Conservation (phyloP, 2,888 invertebrate genomes). For the Cataglyphis cursor region DNA sequence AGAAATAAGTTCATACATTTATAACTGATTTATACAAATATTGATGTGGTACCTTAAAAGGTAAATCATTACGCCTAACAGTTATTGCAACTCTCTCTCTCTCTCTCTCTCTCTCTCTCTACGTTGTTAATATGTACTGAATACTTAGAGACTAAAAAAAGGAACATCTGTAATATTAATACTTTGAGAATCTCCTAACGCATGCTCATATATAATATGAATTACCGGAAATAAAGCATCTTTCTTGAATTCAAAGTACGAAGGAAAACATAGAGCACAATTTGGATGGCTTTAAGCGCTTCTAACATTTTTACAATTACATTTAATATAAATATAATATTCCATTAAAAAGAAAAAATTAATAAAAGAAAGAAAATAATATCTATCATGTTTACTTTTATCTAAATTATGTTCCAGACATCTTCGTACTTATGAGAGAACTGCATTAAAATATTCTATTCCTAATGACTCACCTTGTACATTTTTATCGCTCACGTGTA, state of each 20-base stretch:
- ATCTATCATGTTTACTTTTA: not conserved
- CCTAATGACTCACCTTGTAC: slow-evolving; percentile 5
- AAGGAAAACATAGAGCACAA: not conserved
- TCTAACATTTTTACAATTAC: not conserved
- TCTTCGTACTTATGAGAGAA: not conserved
- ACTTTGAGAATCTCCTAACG: not conserved
- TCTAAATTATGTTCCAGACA: not conserved
- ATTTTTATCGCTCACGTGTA: slow-evolving; percentile 10
- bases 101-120: not conserved
- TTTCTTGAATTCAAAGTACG: not conserved
- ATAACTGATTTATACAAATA: slow-evolving; percentile 38
- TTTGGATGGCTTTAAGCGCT: not conserved
- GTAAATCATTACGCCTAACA: slow-evolving; percentile 60
- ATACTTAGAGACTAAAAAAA: slow-evolving; percentile 53
- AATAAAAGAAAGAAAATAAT: not conserved
- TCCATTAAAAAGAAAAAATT: not conserved
- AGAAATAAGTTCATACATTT: slow-evolving; percentile 14
- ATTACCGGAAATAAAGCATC: not conserved
- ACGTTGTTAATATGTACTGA: slow-evolving; percentile 42
- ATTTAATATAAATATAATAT: not conserved
- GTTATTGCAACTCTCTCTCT: slow-evolving; percentile 58
- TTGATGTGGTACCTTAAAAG: slow-evolving; percentile 26
- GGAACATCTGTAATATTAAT: slow-evolving; percentile 39
- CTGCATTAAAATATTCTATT: slow-evolving; percentile 12
- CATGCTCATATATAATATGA: not conserved